phyloP scores from a whole-genome alignment of 2,888 invertebrate species.

The Mantis religiosa region DNA sequence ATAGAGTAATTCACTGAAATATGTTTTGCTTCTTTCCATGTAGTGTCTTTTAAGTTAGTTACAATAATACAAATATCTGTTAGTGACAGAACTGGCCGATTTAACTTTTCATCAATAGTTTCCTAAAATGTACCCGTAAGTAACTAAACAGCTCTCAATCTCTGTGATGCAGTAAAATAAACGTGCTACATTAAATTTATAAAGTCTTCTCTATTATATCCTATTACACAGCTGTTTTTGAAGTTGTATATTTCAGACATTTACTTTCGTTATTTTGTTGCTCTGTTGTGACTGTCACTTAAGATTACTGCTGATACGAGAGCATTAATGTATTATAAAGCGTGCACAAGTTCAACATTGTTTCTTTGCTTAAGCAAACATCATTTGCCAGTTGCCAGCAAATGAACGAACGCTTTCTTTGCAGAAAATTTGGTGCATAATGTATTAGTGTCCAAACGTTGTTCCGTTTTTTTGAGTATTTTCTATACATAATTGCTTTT shows the following conservation, averaged over 20 bases:
- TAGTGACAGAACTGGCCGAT: no score
- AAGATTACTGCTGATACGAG: neutral
- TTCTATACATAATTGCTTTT: no score
- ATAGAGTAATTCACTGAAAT: no score
- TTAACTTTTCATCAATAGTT: no score
- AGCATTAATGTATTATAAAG: neutral
- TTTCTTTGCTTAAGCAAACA: neutral
- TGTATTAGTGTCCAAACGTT: no score
- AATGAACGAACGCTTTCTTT: neutral
- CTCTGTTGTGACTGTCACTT: neutral
- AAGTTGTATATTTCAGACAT: neutral
- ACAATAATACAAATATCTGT: no score
- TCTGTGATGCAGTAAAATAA: neutral
- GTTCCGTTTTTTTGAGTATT: no score
- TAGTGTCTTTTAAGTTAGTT: no score
- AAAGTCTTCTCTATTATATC: neutral
- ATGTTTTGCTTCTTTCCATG: no score
- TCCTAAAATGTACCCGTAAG: no score
- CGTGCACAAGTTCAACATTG: neutral
- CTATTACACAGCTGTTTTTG: neutral
- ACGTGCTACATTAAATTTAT: neutral
- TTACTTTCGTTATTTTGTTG: neutral
- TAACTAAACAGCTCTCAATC: no score
- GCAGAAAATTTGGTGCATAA: neutral
- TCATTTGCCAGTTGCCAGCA: neutral